Conservation (phyloP, 2,113 vertebrate genomes). For the Muntiacus reevesi region DNA sequence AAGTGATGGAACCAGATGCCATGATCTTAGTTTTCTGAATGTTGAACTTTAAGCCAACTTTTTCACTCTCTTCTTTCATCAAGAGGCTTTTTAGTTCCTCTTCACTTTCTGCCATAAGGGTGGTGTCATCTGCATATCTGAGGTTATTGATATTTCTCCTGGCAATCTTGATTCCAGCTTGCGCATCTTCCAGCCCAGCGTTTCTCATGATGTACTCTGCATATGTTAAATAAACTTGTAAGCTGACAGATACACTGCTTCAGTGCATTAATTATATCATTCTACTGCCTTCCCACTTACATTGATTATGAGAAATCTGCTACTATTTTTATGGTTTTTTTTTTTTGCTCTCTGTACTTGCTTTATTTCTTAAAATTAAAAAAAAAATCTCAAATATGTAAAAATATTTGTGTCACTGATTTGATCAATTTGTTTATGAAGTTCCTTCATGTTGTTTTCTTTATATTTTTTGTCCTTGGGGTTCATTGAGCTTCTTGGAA, state of each 20-base stretch:
- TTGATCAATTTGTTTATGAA: not conserved
- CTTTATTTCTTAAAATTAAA: not conserved
- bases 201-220: no score
- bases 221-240: not conserved
- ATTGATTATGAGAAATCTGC: not conserved
- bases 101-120: no score
- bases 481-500: not conserved
- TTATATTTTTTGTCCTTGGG: not conserved
- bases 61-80: no score
- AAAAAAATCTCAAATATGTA: not conserved
- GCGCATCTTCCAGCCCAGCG: no score
- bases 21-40: no score
- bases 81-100: no score
- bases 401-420: not conserved
- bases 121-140: no score
- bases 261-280: not conserved
- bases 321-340: not conserved
- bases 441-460: not conserved
- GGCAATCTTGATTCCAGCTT: no score
- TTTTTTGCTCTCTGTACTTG: not conserved
- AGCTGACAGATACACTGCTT: not conserved
- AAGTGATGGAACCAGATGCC: no score
- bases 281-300: not conserved
- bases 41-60: no score
- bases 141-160: no score